A percentile compares a stretch with the other conserved stretches of the same genome.
phyloP scores from a whole-genome alignment of 2,797 vertebrate genomes.

The Chromobotia macracanthus region DNA sequence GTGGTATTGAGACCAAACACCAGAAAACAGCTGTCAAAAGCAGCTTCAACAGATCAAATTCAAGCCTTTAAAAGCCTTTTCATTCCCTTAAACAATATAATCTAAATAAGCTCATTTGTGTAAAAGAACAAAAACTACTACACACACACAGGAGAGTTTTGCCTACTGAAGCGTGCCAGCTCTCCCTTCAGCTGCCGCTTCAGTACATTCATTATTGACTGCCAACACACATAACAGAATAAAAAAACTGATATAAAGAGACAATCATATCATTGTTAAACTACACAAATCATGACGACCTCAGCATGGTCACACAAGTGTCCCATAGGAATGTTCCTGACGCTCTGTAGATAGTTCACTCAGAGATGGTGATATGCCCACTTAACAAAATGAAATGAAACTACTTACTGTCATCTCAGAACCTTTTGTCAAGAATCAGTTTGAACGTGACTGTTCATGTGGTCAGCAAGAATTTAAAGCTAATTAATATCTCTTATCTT shows the following conservation, averaged over 20 bases:
- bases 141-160: not conserved
- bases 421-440: not conserved
- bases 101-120: slow-evolving; percentile 3
- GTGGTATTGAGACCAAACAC: no score
- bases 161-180: not conserved
- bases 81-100: not conserved
- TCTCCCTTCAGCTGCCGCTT: not conserved
- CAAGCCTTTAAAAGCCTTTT: slow-evolving; percentile 10
- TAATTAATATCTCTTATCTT: no score
- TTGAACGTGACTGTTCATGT: not conserved
- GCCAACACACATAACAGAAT: not conserved
- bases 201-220: slow-evolving; percentile 3
- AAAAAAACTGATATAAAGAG: not conserved
- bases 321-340: not conserved
- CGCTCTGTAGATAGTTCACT: not conserved
- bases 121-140: not conserved
- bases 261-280: not conserved
- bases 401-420: not conserved
- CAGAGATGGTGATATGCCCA: not conserved
- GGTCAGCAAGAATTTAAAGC: no score
- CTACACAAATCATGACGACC: not conserved
- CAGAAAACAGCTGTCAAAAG: no score
- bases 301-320: not conserved
- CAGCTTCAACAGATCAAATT: not conserved
- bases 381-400: not conserved